These are phyloP conservation scores for Habropoda laboriosa DNA, from an alignment of 1,140 invertebrate species.

Conservation along the genomic window DNA sequence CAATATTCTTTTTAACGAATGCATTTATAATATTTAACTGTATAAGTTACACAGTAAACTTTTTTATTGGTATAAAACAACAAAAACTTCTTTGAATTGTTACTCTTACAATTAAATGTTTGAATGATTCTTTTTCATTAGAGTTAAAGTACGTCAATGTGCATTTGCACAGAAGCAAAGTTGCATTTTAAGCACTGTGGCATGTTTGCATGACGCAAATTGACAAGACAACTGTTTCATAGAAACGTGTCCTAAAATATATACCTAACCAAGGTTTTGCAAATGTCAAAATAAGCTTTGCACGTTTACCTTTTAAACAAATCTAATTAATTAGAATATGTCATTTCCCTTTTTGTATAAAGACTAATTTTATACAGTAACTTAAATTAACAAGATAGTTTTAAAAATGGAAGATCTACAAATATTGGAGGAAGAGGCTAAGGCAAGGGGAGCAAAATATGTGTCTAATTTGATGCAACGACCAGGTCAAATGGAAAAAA, in stretches of 20 bases:
- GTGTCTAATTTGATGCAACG: conserved; percentile 97
- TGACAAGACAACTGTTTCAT: not conserved
- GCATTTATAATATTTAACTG: conserved; percentile 35
- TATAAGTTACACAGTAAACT: not conserved
- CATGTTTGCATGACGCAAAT: not conserved
- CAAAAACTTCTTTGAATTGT: not conserved
- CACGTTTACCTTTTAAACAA: not conserved
- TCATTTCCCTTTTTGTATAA: not conserved
- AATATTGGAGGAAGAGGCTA: conserved; percentile 92
- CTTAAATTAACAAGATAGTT: not conserved
- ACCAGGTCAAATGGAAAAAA: conserved; percentile 97
- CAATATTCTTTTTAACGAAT: conserved; percentile 43
- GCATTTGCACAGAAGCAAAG: not conserved
- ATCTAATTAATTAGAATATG: not conserved
- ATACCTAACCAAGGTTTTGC: conserved; percentile 19
- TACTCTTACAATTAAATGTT: not conserved
- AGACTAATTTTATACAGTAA: not conserved
- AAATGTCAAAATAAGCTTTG: conserved; percentile 38
- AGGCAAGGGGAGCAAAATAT: conserved; percentile 92
- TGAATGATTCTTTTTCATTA: not conserved
- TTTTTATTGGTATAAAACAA: not conserved
- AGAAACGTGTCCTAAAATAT: conserved; percentile 14
- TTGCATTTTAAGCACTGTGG: not conserved
- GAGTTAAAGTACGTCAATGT: not conserved
- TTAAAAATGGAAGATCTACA: conserved; percentile 85